Conservation (phyloP, 1,140 invertebrate species). For the Brachionus calyciflorus region DNA sequence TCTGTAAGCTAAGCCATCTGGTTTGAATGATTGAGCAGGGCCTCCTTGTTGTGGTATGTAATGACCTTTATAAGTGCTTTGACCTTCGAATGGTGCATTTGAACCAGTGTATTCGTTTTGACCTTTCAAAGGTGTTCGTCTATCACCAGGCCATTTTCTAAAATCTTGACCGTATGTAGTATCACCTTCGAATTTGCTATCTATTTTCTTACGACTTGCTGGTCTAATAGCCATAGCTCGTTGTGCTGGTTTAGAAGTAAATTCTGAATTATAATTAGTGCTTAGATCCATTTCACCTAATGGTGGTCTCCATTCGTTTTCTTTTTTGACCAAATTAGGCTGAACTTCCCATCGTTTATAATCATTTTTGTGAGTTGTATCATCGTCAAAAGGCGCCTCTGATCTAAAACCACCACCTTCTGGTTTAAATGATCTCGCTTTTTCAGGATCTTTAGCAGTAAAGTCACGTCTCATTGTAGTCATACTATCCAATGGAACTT, state of each 20-base stretch:
- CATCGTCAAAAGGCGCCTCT: conserved; percentile 54
- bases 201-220: conserved; percentile 46
- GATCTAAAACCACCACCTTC: conserved; percentile 52
- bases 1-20: conserved; percentile 50
- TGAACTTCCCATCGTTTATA: conserved; percentile 57
- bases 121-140: conserved; percentile 49
- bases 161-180: conserved; percentile 59
- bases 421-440: conserved; percentile 50
- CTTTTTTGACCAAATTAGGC: conserved; percentile 52
- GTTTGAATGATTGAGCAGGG: conserved; percentile 52
- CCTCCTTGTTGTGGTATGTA: conserved; percentile 52
- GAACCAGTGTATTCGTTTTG: conserved; percentile 54
- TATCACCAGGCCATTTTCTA: conserved; percentile 54
- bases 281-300: conserved; percentile 59
- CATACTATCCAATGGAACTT: conserved; percentile 55
- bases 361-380: conserved; percentile 58
- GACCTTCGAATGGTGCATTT: conserved; percentile 58
- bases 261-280: conserved; percentile 55
- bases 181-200: conserved; percentile 55
- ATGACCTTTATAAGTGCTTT: conserved; percentile 56
- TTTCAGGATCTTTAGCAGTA: conserved; percentile 51
- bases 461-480: conserved; percentile 58
- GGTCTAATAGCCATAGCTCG: conserved; percentile 50
- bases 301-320: conserved; percentile 54
- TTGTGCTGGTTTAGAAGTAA: conserved; percentile 50